phyloP scores from a whole-genome alignment of 1,140 invertebrate genomes.

The Pachyrhynchus sulphureomaculatus region DNA sequence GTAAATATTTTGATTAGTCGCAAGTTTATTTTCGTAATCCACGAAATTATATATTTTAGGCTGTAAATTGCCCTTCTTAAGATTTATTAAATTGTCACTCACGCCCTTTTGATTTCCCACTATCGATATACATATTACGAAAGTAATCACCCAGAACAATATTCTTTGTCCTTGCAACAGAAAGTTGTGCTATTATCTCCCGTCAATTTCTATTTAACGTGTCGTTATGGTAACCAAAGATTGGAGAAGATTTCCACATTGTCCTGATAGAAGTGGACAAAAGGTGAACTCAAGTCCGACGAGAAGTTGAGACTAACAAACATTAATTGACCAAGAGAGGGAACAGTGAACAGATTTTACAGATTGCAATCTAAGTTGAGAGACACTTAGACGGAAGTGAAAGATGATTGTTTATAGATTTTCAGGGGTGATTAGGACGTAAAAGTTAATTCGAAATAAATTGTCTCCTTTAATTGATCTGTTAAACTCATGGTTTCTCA shows the following conservation, averaged over 20 bases:
- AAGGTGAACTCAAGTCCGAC: conserved; percentile 16
- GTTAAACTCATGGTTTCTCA: conserved; percentile 11
- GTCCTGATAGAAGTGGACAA: conserved; percentile 17
- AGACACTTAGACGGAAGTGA: not conserved
- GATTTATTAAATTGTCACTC: no score
- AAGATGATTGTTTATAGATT: conserved; percentile 9
- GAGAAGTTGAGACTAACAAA: conserved; percentile 14
- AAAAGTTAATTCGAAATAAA: not conserved
- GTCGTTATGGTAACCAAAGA: conserved; percentile 17
- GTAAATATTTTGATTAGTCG: no score
- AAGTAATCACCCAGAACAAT: no score
- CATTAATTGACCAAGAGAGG: conserved; percentile 25
- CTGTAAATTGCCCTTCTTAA: no score
- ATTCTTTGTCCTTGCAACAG: no score
- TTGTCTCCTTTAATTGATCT: not conserved
- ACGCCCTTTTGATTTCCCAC: no score
- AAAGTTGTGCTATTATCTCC: no score
- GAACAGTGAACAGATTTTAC: no score
- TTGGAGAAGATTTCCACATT: conserved; percentile 11
- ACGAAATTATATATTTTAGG: no score
- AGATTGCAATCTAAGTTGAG: conserved; percentile 19
- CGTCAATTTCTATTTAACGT: conserved; percentile 1
- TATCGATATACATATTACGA: no score
- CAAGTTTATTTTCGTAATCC: no score
- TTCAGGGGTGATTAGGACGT: not conserved